phyloP scores from a whole-genome alignment of 2,113 vertebrate genomes.

The Ailurus styani region DNA sequence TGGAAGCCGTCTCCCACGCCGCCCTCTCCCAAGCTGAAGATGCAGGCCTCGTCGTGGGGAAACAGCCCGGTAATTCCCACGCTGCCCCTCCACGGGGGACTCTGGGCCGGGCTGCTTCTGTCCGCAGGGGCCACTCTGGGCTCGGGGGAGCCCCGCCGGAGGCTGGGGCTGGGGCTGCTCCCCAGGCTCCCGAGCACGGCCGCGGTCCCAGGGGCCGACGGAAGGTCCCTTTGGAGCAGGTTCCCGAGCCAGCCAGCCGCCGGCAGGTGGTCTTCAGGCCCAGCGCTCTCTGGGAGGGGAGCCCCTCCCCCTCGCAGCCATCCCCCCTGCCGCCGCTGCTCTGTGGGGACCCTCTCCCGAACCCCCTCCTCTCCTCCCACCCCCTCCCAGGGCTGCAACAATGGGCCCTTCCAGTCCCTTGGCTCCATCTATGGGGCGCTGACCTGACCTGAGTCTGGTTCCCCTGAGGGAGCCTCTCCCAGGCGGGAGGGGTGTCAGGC shows the following conservation, averaged over 20 bases:
- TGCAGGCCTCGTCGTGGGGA: slow-evolving; percentile 72
- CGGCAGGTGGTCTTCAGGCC: rapidly evolving
- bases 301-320: neutral
- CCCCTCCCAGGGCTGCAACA: neutral
- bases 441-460: neutral
- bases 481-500: neutral
- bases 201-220: rapidly evolving
- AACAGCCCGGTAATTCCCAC: slow-evolving; percentile 75
- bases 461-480: neutral
- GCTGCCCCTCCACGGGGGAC: neutral
- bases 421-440: rapidly evolving
- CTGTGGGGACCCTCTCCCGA: neutral
- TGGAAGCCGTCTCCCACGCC: slow-evolving; percentile 75
- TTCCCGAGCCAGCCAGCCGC: rapidly evolving
- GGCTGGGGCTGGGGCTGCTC: neutral
- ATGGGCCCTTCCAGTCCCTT: rapidly evolving
- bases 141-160: neutral
- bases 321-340: rapidly evolving
- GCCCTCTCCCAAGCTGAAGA: slow-evolving; percentile 77
- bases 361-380: neutral
- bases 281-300: neutral
- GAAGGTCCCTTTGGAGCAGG: neutral
- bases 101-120: neutral
- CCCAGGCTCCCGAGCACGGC: neutral
- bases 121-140: neutral